Evolutionary conservation across 53 echinoderm and acorn worm species (phyloP), one percentile per base, ranked within the genome.

Genomic region (Paracentrotus lividus): DNA sequence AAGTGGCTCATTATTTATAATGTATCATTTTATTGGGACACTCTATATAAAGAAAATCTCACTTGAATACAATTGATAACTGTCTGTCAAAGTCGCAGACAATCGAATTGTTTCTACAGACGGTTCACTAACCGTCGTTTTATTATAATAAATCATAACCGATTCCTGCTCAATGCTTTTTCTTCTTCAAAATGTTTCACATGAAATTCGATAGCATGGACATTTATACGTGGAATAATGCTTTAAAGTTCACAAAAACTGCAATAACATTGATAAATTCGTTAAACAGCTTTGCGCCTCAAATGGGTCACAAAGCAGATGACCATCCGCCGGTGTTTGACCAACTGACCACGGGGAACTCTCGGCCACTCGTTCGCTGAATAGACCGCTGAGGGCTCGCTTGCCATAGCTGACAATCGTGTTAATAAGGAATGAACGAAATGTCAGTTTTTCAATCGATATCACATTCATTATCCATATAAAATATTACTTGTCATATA

Each of bases 31-130:
- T n/a, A n/a, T n/a, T n/a, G n/a, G n/a, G n/a, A n/a, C n/a, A n/a
- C n/a, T n/a, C n/a, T n/a, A n/a, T n/a, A n/a, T n/a, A n/a, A 36
- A 26, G 18, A 40, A 72, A 42, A 36, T 5, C 36, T 72, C 36
- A 72, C 72, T 40, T 72, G 72, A 38, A 31, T 38, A 72, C 72
- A 72, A 72, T 72, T 72, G 72, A 72, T 72, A 38, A 72, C n/a
- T 72, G 72, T 72, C 72, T 72, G 72, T 5, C 38, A 40, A 72
- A 36, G 20, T 72, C 16, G 72, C 38, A 72, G 72, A 72, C 72
- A 72, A 72, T 72, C 38, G 36, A 1, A 8, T 64, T 16, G 31
- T 31, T 64, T 31, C 72, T 1, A 40, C 3, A 0, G 72, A 36
- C 21, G 5, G 72, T 36, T 72, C 40, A 36, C 36, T 40, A 38